Conservation (phyloP, 1,140 invertebrate genomes). For the Nylanderia fulva region DNA sequence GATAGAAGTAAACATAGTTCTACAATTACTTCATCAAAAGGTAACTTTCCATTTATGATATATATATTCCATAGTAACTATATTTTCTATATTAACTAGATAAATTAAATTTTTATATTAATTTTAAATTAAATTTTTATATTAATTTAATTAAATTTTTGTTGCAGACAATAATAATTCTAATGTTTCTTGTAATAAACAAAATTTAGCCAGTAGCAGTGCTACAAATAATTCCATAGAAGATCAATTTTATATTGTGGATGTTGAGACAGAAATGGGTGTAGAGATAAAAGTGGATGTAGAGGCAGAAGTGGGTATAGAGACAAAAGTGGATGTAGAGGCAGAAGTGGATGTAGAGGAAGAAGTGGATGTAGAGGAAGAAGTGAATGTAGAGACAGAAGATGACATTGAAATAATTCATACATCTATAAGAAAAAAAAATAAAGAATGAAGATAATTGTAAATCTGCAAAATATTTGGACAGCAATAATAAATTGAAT, state of each 20-base stretch:
- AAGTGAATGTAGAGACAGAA: conserved; percentile 4
- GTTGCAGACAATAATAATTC: neutral
- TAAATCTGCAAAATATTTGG: neutral
- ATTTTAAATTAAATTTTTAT: too few species aligned
- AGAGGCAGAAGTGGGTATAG: too few species aligned
- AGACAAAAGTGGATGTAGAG: too few species aligned
- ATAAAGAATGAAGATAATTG: neutral
- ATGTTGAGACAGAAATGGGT: too few species aligned
- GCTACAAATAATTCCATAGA: neutral
- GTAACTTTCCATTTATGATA: neutral
- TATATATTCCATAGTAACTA: neutral
- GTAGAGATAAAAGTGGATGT: too few species aligned
- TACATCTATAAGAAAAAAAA: neutral
- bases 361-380: too few species aligned
- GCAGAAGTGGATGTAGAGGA: too few species aligned
- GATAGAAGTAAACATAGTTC: neutral
- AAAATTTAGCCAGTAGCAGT: neutral
- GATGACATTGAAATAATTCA: conserved; percentile 70
- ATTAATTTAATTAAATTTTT: conserved; percentile 18
- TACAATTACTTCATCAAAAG: neutral
- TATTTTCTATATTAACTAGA: neutral
- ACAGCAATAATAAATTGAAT: neutral
- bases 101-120: conserved; percentile 34
- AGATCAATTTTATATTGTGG: neutral
- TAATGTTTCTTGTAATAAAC: neutral